Percentiles rank a stretch among this genome's conserved stretches.
These are phyloP conservation scores for Polyommatus icarus DNA, from an alignment of 2,888 invertebrate genomes.

Conservation along the genomic window DNA sequence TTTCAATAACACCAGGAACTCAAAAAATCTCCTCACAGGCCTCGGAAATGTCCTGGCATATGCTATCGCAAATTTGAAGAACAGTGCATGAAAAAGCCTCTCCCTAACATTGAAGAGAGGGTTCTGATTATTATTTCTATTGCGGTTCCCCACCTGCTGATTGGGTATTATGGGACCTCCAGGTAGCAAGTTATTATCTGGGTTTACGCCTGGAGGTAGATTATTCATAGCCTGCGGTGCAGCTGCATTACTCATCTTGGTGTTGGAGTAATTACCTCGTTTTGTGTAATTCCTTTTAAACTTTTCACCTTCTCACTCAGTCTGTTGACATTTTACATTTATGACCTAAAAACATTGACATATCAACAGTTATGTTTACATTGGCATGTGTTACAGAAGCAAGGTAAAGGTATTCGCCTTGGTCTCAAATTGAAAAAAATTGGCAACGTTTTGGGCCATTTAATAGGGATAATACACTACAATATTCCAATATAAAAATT, in stretches of 20 bases:
- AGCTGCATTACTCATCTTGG: conserved; percentile 63
- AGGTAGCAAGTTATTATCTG: conserved; percentile 76
- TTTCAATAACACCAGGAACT: conserved; percentile 90
- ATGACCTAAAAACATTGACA: conserved; percentile 57
- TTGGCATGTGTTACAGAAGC: conserved; percentile 17
- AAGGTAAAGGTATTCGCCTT: conserved; percentile 25
- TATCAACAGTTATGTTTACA: conserved; percentile 34
- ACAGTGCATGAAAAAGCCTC: conserved; percentile 95
- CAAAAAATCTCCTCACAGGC: conserved; percentile 89
- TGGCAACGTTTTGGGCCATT: conserved; percentile 37
- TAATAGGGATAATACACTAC: conserved; percentile 26
- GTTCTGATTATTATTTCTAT: conserved; percentile 84
- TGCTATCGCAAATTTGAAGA: conserved; percentile 93
- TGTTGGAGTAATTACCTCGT: conserved; percentile 15
- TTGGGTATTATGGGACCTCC: conserved; percentile 77
- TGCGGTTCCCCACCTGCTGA: conserved; percentile 68
- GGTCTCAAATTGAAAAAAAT: conserved; percentile 39
- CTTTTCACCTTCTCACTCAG: conserved; percentile 36
- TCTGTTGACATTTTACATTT: conserved; percentile 52
- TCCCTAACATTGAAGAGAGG: conserved; percentile 93
- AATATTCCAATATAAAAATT: conserved; percentile 39
- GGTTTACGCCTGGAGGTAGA: conserved; percentile 72
- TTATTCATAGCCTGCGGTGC: conserved; percentile 67
- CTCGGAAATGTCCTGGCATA: conserved; percentile 95
- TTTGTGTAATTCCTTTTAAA: conserved; percentile 28